phyloP scores from a whole-genome alignment of 35 echinoderm and acorn worm species.

The Strongylocentrotus purpuratus region DNA sequence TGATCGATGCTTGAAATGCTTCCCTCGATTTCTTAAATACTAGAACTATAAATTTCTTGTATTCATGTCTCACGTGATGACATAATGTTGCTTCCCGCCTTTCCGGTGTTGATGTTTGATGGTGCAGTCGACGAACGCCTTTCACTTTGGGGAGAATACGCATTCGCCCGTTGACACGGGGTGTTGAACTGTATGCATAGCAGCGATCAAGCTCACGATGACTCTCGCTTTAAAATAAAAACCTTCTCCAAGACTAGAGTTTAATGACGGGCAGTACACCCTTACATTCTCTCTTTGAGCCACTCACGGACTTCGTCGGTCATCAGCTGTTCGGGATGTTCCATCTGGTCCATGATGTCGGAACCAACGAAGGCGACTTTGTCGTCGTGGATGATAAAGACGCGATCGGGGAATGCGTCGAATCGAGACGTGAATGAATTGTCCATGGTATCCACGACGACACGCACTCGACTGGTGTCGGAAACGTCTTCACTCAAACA shows the following conservation, averaged over 20 bases:
- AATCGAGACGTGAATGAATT: constrained; percentile 34
- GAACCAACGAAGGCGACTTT: constrained; percentile 1
- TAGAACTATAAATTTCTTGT: background rate
- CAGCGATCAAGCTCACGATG: background rate
- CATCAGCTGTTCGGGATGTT: constrained; percentile 45
- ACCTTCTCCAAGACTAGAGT: background rate
- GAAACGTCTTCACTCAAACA: constrained; percentile 31
- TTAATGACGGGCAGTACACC: background rate
- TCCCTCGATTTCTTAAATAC: background rate
- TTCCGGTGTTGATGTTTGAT: background rate
- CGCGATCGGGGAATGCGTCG: constrained; percentile 36
- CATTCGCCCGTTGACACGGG: background rate
- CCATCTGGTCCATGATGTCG: constrained; percentile 48
- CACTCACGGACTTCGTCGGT: constrained; percentile 25
- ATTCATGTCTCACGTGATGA: background rate
- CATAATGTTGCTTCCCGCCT: background rate
- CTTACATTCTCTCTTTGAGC: background rate
- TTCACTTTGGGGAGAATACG: background rate
- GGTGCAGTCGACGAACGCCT: background rate
- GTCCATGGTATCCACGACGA: constrained; percentile 39
- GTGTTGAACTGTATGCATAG: background rate
- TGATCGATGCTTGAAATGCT: too few species aligned
- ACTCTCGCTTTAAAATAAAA: background rate
- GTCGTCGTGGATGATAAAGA: background rate
- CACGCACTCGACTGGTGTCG: constrained; percentile 16